These are phyloP conservation scores for Silurus lanzhouensis DNA, from an alignment of 2,797 vertebrate genomes.

Conservation along the genomic window DNA sequence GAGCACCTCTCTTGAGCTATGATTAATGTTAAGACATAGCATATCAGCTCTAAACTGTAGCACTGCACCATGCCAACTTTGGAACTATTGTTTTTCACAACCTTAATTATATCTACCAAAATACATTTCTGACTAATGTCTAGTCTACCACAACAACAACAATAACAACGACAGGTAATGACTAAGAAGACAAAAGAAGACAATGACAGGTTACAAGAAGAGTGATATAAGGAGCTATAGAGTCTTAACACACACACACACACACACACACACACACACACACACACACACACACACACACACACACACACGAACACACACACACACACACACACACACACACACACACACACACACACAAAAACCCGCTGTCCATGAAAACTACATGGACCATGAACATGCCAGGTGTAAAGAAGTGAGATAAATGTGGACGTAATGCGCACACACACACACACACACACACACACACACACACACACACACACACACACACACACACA, in stretches of 20 bases:
- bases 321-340: background rate
- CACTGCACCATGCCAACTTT: slow-evolving; percentile 25
- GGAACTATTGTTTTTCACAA: slow-evolving; percentile 35
- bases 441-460: slow-evolving; percentile 23
- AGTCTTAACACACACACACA: slow-evolving; percentile 1
- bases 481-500: slow-evolving; percentile 25
- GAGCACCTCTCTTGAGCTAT: background rate
- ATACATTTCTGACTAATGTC: slow-evolving; percentile 52
- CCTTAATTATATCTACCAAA: slow-evolving; percentile 43
- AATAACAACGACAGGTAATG: slow-evolving; percentile 34
- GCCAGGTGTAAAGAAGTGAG: slow-evolving; percentile 40
- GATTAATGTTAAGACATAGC: slow-evolving; percentile 19
- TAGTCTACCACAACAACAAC: slow-evolving; percentile 32
- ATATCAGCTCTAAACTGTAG: slow-evolving; percentile 24
- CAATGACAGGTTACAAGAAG: slow-evolving; percentile 38
- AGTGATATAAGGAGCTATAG: background rate
- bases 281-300: background rate
- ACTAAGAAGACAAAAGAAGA: slow-evolving; percentile 51
- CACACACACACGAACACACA: background rate
- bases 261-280: too few relatives aligned
- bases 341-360: background rate
- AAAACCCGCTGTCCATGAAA: slow-evolving; percentile 10
- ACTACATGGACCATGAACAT: slow-evolving; percentile 12
- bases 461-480: slow-evolving; percentile 22
- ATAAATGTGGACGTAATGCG: slow-evolving; percentile 1